Evolutionary conservation across 2,797 vertebrate genomes (phyloP).

Genomic region (Sphaeramia orbicularis): DNA sequence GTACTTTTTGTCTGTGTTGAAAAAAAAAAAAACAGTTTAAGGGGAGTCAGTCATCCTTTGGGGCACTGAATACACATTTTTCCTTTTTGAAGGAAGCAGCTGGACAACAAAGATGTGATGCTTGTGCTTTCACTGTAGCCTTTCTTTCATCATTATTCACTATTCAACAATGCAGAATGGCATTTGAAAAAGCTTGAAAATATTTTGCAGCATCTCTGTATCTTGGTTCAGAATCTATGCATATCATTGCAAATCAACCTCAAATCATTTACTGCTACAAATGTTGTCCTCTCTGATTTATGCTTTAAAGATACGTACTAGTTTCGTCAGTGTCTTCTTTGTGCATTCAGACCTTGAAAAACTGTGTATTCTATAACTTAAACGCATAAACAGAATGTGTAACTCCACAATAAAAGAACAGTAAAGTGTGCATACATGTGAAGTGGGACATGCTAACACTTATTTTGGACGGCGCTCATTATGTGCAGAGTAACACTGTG

Average conservation of each 20-base stretch:
- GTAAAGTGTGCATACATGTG: not conserved
- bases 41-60: too few relatives aligned
- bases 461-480: slow-evolving; percentile 30
- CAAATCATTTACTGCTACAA: too few relatives aligned
- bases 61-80: too few relatives aligned
- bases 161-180: not conserved
- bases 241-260: too few relatives aligned
- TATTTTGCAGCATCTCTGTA: not conserved
- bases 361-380: not conserved
- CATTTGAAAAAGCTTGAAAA: not conserved
- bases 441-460: slow-evolving; percentile 15
- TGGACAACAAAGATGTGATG: too few relatives aligned
- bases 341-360: slow-evolving; percentile 5
- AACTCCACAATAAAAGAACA: not conserved
- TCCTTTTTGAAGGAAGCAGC: too few relatives aligned
- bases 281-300: too few relatives aligned
- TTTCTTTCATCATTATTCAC: not conserved
- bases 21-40: too few relatives aligned
- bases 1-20: too few relatives aligned
- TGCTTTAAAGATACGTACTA: not conserved
- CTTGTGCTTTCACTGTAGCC: too few relatives aligned
- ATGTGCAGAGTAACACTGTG: slow-evolving; percentile 42
- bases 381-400: not conserved
- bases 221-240: too few relatives aligned
- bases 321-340: not conserved